Percentiles rank a stretch among this genome's conserved stretches.
Conservation (phyloP, 2,113 vertebrate species). For the Ranitomeya variabilis region DNA sequence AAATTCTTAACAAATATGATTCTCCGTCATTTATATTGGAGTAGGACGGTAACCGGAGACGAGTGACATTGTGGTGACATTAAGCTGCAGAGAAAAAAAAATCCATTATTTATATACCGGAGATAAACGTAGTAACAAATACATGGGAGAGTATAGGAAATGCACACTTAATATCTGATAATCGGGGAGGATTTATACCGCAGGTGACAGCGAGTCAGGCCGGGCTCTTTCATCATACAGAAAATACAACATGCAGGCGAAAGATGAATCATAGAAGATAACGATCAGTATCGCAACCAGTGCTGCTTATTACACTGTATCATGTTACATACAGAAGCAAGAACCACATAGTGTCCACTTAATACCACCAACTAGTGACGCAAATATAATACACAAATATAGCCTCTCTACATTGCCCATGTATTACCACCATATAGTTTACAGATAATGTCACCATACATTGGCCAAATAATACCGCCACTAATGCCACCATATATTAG, state of each 20-base stretch:
- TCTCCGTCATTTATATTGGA: background rate
- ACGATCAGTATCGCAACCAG: background rate
- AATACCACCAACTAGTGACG: background rate
- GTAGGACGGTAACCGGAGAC: background rate
- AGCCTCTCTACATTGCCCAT: background rate
- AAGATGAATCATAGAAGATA: background rate
- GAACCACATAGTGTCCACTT: background rate
- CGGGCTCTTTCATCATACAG: background rate
- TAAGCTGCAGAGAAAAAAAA: background rate
- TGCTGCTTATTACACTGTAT: too few relatives aligned
- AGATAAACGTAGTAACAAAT: background rate
- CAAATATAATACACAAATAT: background rate
- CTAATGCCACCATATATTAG: background rate
- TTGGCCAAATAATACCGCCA: background rate
- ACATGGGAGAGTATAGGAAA: background rate
- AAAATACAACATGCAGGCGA: background rate
- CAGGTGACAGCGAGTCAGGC: background rate
- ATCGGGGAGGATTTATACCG: background rate
- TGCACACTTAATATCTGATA: background rate
- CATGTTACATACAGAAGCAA: too few relatives aligned
- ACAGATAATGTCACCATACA: too few relatives aligned
- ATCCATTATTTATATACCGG: background rate
- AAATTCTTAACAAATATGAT: slow-evolving; percentile 30
- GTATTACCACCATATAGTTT: background rate
- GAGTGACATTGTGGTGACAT: slow-evolving; percentile 6